Evolutionary conservation across 2,113 vertebrate genomes (phyloP).

Genomic region (Columba livia): DNA sequence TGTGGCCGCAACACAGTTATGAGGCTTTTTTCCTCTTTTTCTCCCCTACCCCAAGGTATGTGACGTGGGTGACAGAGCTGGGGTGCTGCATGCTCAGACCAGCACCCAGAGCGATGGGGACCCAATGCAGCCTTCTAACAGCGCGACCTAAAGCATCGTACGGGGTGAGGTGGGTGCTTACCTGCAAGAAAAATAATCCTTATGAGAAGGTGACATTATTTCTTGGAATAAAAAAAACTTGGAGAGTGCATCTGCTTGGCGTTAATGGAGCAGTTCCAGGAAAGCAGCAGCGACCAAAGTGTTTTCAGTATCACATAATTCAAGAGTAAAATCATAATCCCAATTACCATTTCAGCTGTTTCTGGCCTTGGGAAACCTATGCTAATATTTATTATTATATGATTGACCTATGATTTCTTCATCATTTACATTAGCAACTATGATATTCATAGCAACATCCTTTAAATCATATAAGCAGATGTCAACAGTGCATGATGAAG

Average conservation of each 20-base stretch:
- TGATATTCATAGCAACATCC: slow-evolving; percentile 56
- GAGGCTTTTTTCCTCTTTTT: neutral
- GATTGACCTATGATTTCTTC: slow-evolving; percentile 57
- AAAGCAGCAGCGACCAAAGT: slow-evolving; percentile 12
- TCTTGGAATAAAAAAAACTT: neutral
- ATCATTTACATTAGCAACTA: slow-evolving; percentile 55
- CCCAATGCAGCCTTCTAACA: fast-evolving
- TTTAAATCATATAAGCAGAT: slow-evolving; percentile 53
- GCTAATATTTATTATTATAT: slow-evolving; percentile 68
- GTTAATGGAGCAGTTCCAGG: slow-evolving; percentile 55
- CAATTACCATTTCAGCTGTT: slow-evolving; percentile 35
- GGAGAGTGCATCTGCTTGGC: neutral
- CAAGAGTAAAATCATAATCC: slow-evolving; percentile 39
- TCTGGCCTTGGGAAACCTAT: slow-evolving; percentile 58
- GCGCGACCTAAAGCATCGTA: fast-evolving
- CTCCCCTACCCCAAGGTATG: neutral
- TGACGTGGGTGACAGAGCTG: fast-evolving
- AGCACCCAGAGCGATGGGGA: neutral
- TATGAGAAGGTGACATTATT: neutral
- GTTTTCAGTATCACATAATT: slow-evolving; percentile 59
- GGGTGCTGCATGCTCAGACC: neutral
- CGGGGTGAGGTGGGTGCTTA: neutral
- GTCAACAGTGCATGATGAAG: slow-evolving; percentile 48
- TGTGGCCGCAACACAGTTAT: neutral
- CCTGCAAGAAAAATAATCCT: neutral